These are phyloP conservation scores for Stenurella melanura DNA, from an alignment of 2,888 invertebrate species.

Conservation along the genomic window DNA sequence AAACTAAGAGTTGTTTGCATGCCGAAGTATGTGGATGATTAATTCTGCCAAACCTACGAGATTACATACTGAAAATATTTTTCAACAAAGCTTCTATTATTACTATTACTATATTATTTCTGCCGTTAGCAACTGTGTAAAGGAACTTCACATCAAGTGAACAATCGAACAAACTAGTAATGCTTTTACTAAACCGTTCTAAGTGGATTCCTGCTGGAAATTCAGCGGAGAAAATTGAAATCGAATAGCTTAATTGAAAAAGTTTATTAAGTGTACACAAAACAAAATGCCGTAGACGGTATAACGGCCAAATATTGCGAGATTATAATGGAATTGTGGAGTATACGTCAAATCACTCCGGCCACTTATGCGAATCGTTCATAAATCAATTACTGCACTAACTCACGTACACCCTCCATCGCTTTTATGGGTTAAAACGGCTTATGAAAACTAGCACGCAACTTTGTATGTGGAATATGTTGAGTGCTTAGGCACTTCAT, in stretches of 20 bases:
- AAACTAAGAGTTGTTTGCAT: too few species aligned
- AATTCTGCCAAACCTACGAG: too few species aligned
- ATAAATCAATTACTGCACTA: conserved; percentile 36
- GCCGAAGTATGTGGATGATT: too few species aligned
- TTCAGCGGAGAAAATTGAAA: conserved; percentile 12
- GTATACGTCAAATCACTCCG: conserved; percentile 15
- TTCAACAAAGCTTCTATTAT: too few species aligned
- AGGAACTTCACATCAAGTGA: neutral
- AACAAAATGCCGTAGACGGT: conserved; percentile 17
- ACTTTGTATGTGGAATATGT: conserved; percentile 26
- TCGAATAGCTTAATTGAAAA: conserved; percentile 15
- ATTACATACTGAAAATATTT: too few species aligned
- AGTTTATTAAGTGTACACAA: conserved; percentile 6
- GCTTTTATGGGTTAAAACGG: conserved; percentile 26
- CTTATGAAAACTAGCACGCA: conserved; percentile 33
- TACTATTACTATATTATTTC: too few species aligned
- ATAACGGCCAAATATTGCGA: conserved; percentile 1
- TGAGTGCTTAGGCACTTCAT: neutral
- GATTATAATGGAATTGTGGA: conserved; percentile 28
- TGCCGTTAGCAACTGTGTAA: too few species aligned
- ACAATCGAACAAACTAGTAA: neutral
- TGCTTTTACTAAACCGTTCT: neutral
- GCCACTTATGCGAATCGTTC: conserved; percentile 27
- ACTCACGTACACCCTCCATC: conserved; percentile 18
- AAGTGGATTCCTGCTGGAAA: conserved; percentile 5